These are phyloP conservation scores for Eciton burchellii DNA, from an alignment of 1,140 invertebrate genomes.

Conservation along the genomic window DNA sequence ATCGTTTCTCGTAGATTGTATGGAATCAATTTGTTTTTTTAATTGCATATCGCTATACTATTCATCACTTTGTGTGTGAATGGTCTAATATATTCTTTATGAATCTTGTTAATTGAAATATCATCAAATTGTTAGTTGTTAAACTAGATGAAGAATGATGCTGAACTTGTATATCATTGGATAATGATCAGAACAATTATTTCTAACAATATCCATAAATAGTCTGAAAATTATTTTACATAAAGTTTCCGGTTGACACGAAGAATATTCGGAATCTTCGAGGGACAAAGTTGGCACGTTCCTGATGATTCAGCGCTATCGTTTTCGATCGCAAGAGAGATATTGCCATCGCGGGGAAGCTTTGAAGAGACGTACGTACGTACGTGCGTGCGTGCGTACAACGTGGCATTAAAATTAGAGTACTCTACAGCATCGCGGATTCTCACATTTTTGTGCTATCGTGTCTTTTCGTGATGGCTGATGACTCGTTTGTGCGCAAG, in stretches of 20 bases:
- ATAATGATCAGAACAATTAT: neutral
- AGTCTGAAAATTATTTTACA: neutral
- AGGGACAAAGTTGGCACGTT: neutral
- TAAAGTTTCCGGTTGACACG: neutral
- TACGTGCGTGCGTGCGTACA: neutral
- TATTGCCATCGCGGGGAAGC: constrained; percentile 5
- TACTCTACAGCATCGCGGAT: neutral
- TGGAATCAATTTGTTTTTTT: too few species aligned
- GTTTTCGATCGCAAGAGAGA: constrained; percentile 15
- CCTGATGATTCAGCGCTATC: constrained; percentile 25
- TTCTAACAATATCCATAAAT: too few species aligned
- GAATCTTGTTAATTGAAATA: neutral
- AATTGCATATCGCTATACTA: too few species aligned
- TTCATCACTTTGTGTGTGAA: too few species aligned
- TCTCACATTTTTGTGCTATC: neutral
- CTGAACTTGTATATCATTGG: neutral
- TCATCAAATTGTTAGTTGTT: neutral
- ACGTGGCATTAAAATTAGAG: constrained; percentile 39
- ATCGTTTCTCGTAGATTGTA: too few species aligned
- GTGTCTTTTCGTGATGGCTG: neutral
- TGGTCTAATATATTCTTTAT: neutral
- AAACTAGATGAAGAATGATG: neutral
- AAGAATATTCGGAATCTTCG: constrained; percentile 1
- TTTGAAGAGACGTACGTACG: constrained; percentile 2
- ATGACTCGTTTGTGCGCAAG: constrained; percentile 14